Evolutionary conservation across 2,797 vertebrate genomes (phyloP), one percentile per base, ranked within the genome.

Genomic region (Arvicola amphibius): DNA sequence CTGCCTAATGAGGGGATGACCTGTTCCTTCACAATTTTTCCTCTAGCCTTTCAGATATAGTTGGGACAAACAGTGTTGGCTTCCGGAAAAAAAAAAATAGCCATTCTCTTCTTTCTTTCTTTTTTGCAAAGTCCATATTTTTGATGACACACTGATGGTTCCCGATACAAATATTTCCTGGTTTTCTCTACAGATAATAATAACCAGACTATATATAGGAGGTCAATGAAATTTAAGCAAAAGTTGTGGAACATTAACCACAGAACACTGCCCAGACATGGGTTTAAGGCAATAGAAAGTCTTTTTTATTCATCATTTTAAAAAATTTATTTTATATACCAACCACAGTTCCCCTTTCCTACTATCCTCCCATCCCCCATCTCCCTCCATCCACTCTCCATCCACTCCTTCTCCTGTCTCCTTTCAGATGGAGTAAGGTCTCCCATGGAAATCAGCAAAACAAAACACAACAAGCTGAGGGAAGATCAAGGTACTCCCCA

Each of bases 131-230:
- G 48, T 77, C 29, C 37, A 94, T 8, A 48, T 85, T 59, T 84
- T 88, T 53, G 23, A 91, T 19, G 46, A 21, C 5, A 71, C 37
- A 71, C 11, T 43, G 81, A 59, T 88, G 32, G 71, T 78, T 53
- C 25, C 27, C 61, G n/a, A 51, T 87, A 84, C 92, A 96, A 67
- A 5, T 21, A 53, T 67, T 92, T 94, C 32, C 61, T 53, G 84
- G 0, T 3, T 86, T 95, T 89, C 69, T 43, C 65, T 79, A 88
- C 2, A 79, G 40, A 56, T 46, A 51, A 43, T 7, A 40, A 9
- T 94, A 94, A 37, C 67, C 83, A 96, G 1, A 11, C 46, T 56
- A 92, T 19, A 94, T 40, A 65, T 9, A 93, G 51, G 69, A 88
- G 27, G 19, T 90, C 83, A 80, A n/a, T 53, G 87, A 88, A 90